Evolutionary conservation across 2,113 vertebrate species (phyloP).

Genomic region (Cheirogaleus medius): DNA sequence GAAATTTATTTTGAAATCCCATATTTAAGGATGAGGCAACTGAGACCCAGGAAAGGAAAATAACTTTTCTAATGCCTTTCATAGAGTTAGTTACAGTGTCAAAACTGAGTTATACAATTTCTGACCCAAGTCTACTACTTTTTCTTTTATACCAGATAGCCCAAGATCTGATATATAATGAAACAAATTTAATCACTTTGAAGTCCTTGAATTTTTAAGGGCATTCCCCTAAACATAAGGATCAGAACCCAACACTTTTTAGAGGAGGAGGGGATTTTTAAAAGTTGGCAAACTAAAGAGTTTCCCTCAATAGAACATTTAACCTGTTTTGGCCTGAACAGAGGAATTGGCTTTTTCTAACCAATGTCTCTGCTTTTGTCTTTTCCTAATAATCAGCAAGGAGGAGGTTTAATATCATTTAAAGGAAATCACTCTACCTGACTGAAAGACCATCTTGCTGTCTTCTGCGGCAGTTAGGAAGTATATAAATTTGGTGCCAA

Average conservation of each 20-base stretch:
- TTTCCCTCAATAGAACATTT: background rate
- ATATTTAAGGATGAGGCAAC: background rate
- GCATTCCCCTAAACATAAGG: background rate
- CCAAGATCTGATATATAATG: background rate
- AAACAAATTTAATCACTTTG: background rate
- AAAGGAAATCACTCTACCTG: constrained; percentile 1
- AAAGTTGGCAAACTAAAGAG: background rate
- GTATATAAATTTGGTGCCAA: constrained; percentile 14
- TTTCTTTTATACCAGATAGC: background rate
- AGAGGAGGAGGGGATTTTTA: background rate
- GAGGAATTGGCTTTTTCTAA: background rate
- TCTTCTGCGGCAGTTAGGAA: constrained; percentile 26
- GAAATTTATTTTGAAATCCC: background rate
- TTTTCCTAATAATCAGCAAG: background rate
- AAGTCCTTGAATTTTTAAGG: background rate
- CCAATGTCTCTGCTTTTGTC: background rate
- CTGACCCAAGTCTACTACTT: background rate
- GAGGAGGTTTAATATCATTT: background rate
- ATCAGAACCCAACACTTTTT: background rate
- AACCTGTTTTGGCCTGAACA: background rate
- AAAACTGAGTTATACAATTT: background rate
- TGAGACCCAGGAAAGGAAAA: background rate
- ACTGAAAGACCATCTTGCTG: constrained; percentile 4
- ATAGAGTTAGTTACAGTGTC: background rate
- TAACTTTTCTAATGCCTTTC: background rate